phyloP scores from a whole-genome alignment of 2,797 vertebrate species.

The Poeciliopsis paucimaculata region DNA sequence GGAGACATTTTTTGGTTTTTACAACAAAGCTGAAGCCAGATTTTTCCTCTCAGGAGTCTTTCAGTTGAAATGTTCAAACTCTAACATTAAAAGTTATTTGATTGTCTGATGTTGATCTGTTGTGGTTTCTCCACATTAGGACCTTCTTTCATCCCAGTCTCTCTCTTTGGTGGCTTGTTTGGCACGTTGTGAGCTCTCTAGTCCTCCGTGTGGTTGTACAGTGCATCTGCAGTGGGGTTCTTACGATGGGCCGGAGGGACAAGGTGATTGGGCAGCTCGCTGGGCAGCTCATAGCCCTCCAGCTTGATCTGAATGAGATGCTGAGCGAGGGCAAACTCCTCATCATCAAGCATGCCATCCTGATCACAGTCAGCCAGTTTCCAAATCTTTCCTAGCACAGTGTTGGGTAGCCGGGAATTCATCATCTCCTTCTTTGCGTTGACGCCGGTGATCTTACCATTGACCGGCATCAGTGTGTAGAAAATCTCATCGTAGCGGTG shows the following conservation, averaged over 20 bases:
- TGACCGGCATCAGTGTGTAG: conserved; percentile 94
- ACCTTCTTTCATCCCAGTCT: conserved; percentile 11
- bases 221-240: conserved; percentile 65
- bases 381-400: conserved; percentile 97
- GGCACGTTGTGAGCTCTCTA: conserved; percentile 30
- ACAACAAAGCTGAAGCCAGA: background rate
- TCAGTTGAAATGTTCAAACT: conserved; percentile 4
- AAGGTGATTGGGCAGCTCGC: conserved; percentile 87
- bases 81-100: conserved; percentile 33
- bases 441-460: conserved; percentile 93
- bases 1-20: background rate
- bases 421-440: conserved; percentile 98
- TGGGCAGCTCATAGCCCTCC: conserved; percentile 93
- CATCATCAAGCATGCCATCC: conserved; percentile 96
- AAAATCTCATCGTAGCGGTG: conserved; percentile 97
- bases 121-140: conserved; percentile 10
- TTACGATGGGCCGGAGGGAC: conserved; percentile 93
- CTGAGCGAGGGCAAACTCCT: conserved; percentile 96
- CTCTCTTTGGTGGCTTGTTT: background rate
- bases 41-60: conserved; percentile 30
- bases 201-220: conserved; percentile 78
- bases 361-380: conserved; percentile 93
- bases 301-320: conserved; percentile 96
- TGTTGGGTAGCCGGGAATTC: conserved; percentile 94
- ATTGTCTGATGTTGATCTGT: conserved; percentile 2